Evolutionary conservation across 2,888 invertebrate genomes (phyloP), one percentile per base, ranked within the genome.

Genomic region (Drosophila meridionalis): DNA sequence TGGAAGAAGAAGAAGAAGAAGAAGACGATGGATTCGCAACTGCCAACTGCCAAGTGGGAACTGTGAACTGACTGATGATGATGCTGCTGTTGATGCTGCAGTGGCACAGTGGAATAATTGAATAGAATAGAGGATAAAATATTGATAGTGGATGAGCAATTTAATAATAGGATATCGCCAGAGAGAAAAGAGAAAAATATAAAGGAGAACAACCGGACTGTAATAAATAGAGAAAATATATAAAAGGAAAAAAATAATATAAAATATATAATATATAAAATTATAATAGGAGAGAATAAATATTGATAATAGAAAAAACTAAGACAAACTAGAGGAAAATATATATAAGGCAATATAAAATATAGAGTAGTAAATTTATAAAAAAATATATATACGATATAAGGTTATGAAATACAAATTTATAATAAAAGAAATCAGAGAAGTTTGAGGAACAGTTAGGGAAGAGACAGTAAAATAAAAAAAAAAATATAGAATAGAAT

Each of bases 11-110:
- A 34, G 40, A 14, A 28, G 50, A 52, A 48, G 48, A 30, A 34
- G 34, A 59, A 56, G 58, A 48, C 58, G 57, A 61, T 59, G 73
- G 52, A 40, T 47, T 34, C 55, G 43, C 36, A 47, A 45, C 38
- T 40, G 53, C 20, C 34, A 45, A 43, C 36, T 40, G 53, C 34
- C 34, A 53, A 53, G 36, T 34, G 52, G 64, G 43, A 77, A 57
- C 57, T 42, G 75, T 26, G 56, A 66, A 42, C 67, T 68, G 78
- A 61, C 74, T 67, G 59, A 78, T 68, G 76, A 55, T 58, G 74
- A 57, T 72, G 34, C 43, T 36, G 48, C 40, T 8, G n/a, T n/a
- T 42, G 43, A 26, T 45, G 20, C 20, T 47, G 30, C 48, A 48
- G 30, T 48, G 34, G 5, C 40, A 68, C 67, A 55, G 36, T 48